These are phyloP conservation scores for Hippasteria phrygiana DNA, from an alignment of 53 echinoderm and acorn worm genomes.

Conservation along the genomic window DNA sequence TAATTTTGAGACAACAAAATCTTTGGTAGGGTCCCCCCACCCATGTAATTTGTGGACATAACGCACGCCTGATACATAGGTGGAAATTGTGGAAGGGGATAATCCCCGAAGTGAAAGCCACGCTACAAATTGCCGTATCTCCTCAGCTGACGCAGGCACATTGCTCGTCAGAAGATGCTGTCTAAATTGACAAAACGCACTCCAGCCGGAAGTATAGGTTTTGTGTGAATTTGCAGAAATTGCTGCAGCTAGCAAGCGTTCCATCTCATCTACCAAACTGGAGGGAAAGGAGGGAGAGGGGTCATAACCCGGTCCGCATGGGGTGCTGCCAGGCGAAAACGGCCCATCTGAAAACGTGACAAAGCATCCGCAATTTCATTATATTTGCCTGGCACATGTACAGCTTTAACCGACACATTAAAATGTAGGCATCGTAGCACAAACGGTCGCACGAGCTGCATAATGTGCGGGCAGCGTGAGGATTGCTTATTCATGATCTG, in stretches of 20 bases:
- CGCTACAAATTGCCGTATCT: constrained; percentile 3
- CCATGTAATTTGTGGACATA: neutral
- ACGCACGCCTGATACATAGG: constrained; percentile 2
- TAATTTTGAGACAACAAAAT: constrained; percentile 4
- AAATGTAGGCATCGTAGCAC: constrained; percentile 36
- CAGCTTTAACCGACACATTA: constrained; percentile 48
- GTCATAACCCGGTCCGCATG: neutral
- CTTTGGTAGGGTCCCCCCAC: neutral
- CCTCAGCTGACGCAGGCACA: neutral
- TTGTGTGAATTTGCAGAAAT: neutral
- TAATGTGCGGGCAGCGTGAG: constrained; percentile 24
- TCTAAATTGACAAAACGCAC: neutral
- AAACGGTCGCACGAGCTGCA: constrained; percentile 45
- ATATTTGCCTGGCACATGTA: neutral
- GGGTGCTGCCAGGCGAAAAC: neutral
- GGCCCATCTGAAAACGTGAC: constrained; percentile 19
- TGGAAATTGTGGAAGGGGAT: constrained; percentile 25
- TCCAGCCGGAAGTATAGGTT: neutral
- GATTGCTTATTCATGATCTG: constrained; percentile 58
- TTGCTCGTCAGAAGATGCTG: neutral
- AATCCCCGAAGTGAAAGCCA: neutral
- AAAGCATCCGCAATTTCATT: constrained; percentile 15
- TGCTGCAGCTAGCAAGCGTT: neutral
- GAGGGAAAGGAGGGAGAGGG: neutral
- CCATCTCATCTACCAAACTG: neutral